Evolutionary conservation across 2,113 vertebrate genomes (phyloP), one percentile per base, ranked within the genome.

Genomic region (Onychorhynchus coronatus): DNA sequence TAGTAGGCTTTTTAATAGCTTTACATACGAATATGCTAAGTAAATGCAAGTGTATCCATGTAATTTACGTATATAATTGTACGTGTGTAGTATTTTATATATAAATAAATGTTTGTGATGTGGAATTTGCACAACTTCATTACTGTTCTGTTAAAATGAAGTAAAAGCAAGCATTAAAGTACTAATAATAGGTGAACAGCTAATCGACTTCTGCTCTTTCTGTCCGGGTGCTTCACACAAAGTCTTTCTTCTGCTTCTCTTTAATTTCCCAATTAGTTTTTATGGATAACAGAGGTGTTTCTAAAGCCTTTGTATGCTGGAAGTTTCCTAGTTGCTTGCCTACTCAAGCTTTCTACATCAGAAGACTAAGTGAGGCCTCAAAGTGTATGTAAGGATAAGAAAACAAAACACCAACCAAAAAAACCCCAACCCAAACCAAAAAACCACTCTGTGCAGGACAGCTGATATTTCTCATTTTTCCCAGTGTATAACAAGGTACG

Each of bases 1-100:
- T 97, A 97, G 92, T 59, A 35, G 67, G 79, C 91, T 96, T 97
- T 94, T 93, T 95, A 97, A 96, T 91, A 88, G 96, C 96, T 98
- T 66, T 95, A 75, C 95, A 37, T 93, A 81, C 37, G 74, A 90
- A 86, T 93, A 71, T 83, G 49, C 66, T 91, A 68, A 95, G 95
- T 88, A 91, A 95, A 95, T 46, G 56, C 91, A 90, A 94, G 79
- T 82, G n/a, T 94, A 91, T 89, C 94, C n/a, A 13, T 85, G 49
- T 95, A 87, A 97, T 97, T 97, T 96, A 92, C 11, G 9, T 96
- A 66, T 88, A 88, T 93, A 96, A 91, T 91, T 96, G 59, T 79
- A 11, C 44, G 1, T 75, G 41, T 80, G 19, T 80, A 42, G 31
- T 87, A 61, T 28, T 88, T 86, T 75, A 58, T 90, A 44, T 78